Evolutionary conservation across 30 jellyfish, hydroid and myxozoan genomes (phyloP), one percentile per base, ranked within the genome.

Genomic region (Pseudorhiza aurosa): DNA sequence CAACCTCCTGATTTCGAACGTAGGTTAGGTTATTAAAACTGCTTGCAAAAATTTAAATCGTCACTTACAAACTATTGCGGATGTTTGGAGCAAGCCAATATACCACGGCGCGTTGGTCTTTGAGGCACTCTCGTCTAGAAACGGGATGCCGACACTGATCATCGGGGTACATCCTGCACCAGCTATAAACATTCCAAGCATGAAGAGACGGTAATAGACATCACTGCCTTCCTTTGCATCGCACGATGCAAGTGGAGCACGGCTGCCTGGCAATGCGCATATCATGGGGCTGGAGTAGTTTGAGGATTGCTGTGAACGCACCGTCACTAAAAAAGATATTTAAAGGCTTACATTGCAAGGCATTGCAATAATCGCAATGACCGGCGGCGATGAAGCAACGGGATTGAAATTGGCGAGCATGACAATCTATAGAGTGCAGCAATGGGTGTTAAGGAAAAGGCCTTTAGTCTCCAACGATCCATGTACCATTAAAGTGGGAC

Each of bases 141-240:
- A 83, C 11, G 98, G 88, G 4, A 89, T 53, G 4, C 98, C 98
- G 22, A 91, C 77, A 11, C 95, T 69, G 29, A 68, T 29, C 78
- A 91, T 63, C 12, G 98, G 98, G 25, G 98, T 42, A 37, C 88
- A 71, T 4, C 95, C 95, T 2, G 85, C 88, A 4, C 95, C 95
- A 17, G 88, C 85, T 2, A 84, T 40, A 17, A 84, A 63, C 95
- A 84, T 84, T 25, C 83, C 95, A 10, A 65, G 55, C 10, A 64
- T 28, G 58, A 84, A 84, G 1, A 84, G 37, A 0, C 58, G 77
- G 50, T 84, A 84, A 46, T 64, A 42, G 21, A 74, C 15, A 21
- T 53, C 31, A 22, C 75, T 84, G 14, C 76, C 86, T 27, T 42
- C 49, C 31, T 37, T 32, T 18, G 77, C 26, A 21, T 14, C 10